Conservation (phyloP, 2,888 invertebrate genomes). For the Ypsolopha scabrella region DNA sequence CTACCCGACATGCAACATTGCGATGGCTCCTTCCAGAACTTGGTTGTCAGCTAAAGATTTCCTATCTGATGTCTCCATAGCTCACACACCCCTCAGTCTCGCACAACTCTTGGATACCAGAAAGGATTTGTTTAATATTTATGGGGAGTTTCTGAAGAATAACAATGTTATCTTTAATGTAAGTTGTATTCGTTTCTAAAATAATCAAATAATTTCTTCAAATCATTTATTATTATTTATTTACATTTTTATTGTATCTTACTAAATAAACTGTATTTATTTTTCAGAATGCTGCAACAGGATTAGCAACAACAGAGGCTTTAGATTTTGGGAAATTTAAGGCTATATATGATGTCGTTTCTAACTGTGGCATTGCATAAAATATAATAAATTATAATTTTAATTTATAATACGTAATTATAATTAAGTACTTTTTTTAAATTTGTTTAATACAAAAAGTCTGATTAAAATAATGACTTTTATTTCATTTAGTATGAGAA, state of each 20-base stretch:
- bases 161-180: slow-evolving; percentile 61
- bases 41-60: slow-evolving; percentile 59
- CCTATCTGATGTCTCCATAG: slow-evolving; percentile 72
- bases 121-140: slow-evolving; percentile 74
- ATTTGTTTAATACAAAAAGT: slow-evolving; percentile 12
- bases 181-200: slow-evolving; percentile 26
- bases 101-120: slow-evolving; percentile 65
- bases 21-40: slow-evolving; percentile 71
- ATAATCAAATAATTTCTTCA: background rate
- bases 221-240: background rate
- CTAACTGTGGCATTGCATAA: slow-evolving; percentile 39
- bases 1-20: slow-evolving; percentile 72
- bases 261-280: background rate
- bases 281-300: slow-evolving; percentile 51
- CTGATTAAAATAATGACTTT: slow-evolving; percentile 12
- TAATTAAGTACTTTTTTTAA: too few species aligned
- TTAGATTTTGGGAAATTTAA: slow-evolving; percentile 57
- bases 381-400: slow-evolving; percentile 23
- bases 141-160: slow-evolving; percentile 69
- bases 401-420: slow-evolving; percentile 16
- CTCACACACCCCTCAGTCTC: slow-evolving; percentile 72
- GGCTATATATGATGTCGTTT: slow-evolving; percentile 47
- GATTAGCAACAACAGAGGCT: slow-evolving; percentile 50
- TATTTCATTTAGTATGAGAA: slow-evolving; percentile 29
- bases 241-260: background rate